Percentiles rank a stretch among this genome's conserved stretches.
Evolutionary conservation across 2,888 invertebrate genomes (phyloP).

Genomic region (Volucella inanis): DNA sequence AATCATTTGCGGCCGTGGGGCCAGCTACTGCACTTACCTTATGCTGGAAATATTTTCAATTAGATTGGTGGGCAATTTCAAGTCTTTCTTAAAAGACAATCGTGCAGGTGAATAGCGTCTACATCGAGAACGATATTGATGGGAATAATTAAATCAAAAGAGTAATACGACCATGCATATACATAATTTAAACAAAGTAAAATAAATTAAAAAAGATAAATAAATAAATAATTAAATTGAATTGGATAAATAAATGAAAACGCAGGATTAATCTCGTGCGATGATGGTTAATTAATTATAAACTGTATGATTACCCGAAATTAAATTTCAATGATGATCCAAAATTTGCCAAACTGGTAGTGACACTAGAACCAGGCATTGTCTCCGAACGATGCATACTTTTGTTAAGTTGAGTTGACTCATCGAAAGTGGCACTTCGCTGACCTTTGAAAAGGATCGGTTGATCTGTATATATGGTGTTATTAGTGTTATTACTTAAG

Average conservation of each 20-base stretch:
- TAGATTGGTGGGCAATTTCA: slow-evolving; percentile 90
- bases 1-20: slow-evolving; percentile 22
- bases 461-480: slow-evolving; percentile 85
- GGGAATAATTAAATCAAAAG: slow-evolving; percentile 74
- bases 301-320: slow-evolving; percentile 87
- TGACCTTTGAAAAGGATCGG: slow-evolving; percentile 87
- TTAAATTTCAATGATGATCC: slow-evolving; percentile 93
- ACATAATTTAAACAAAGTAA: slow-evolving; percentile 71
- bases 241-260: slow-evolving; percentile 57
- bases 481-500: slow-evolving; percentile 80
- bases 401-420: slow-evolving; percentile 83
- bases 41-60: slow-evolving; percentile 90
- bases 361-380: slow-evolving; percentile 88
- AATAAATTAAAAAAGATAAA: slow-evolving; percentile 71
- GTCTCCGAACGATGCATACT: slow-evolving; percentile 89
- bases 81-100: slow-evolving; percentile 92
- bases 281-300: slow-evolving; percentile 41
- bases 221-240: slow-evolving; percentile 47
- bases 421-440: slow-evolving; percentile 86
- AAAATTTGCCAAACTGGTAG: slow-evolving; percentile 90
- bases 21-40: slow-evolving; percentile 85
- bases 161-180: slow-evolving; percentile 65
- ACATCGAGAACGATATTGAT: slow-evolving; percentile 81
- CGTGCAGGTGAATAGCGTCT: slow-evolving; percentile 94
- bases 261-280: slow-evolving; percentile 40